Base-by-base conservation (phyloP, 2,113 vertebrate genomes). In the Dendrocopos noguchii region DNA sequence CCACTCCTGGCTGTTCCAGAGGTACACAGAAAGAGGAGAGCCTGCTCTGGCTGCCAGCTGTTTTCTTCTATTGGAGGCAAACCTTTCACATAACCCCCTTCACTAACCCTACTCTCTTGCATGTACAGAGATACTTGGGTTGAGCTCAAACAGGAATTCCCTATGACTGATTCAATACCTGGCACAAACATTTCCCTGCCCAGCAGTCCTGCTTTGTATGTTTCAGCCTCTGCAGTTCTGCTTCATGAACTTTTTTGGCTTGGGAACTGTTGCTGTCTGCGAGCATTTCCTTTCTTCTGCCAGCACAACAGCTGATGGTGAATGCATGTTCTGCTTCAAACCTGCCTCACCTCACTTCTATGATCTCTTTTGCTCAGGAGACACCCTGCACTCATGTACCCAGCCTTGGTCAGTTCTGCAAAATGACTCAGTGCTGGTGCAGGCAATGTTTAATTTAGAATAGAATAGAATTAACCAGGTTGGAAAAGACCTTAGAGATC, bases 211-310 rank as follows among this genome's bases (percentile, higher is more conserved):
- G 20, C 20, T 39, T 67, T 39, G 2, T 12, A 10, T 17, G 12
- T 76, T 68, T 68, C 34, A 18, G 39, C 15, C 46, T 39, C 22
- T 72, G 33, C 18, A 27, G 14, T 57, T 72, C 39, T 0, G 1
- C 53, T 42, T 15, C 42, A 1, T 56, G 22, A 53, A 3, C 15
- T 25, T 50, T 29, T 75, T 39, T 29, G 18, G n/a, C 42, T 81
- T 53, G 0, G 0, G 28, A 60, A 47, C 21, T 50, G n/a, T 53
- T 0, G 0, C 36, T 12, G 5, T 25, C 31, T 47, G 18, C 10
- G 18, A 91, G 27, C 12, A 12, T 60, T 73, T 74, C 24, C 56
- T 36, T 55, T 64, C 33, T 53, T 46, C 76, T 59, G 4, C 18
- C 42, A n/a, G 2, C 16, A 16, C 39, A 33, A 7, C 22, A 60